Conservation (phyloP, 2,888 invertebrate species). For the Drosophila ustulata region DNA sequence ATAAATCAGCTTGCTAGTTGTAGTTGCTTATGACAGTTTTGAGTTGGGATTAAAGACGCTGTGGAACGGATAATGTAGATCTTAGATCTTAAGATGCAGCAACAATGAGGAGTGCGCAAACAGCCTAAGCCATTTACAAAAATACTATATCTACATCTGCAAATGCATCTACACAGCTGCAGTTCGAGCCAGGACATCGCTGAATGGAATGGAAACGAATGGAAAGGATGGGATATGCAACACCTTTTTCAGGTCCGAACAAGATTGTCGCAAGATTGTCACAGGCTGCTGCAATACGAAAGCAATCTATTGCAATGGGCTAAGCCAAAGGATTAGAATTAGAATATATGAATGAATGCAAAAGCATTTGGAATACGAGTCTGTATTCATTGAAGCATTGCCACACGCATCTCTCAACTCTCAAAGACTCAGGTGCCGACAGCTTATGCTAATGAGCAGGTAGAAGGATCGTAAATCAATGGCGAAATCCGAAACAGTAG, state of each 20-base stretch:
- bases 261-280: conserved; percentile 61
- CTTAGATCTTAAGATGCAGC: not conserved
- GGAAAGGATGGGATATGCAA: conserved; percentile 50
- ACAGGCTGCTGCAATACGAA: conserved; percentile 60
- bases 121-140: conserved; percentile 28
- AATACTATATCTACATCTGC: conserved; percentile 2
- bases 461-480: conserved; percentile 59
- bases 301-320: conserved; percentile 30
- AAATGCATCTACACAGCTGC: conserved; percentile 49
- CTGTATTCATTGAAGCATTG: conserved; percentile 37
- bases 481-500: conserved; percentile 24
- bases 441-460: conserved; percentile 61
- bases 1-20: conserved; percentile 1
- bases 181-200: conserved; percentile 13
- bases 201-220: not conserved
- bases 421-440: conserved; percentile 28
- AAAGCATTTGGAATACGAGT: not conserved
- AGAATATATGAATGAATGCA: conserved; percentile 43
- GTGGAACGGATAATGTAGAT: conserved; percentile 12
- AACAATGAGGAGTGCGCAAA: conserved; percentile 14
- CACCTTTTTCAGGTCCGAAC: conserved; percentile 42
- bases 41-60: conserved; percentile 10
- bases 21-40: conserved; percentile 33
- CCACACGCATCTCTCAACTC: conserved; percentile 51
- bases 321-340: conserved; percentile 60